A percentile compares a stretch with the other conserved stretches of the same genome.
Evolutionary conservation across 2,888 invertebrate genomes (phyloP).

Genomic region (Xestia sexstrigata): DNA sequence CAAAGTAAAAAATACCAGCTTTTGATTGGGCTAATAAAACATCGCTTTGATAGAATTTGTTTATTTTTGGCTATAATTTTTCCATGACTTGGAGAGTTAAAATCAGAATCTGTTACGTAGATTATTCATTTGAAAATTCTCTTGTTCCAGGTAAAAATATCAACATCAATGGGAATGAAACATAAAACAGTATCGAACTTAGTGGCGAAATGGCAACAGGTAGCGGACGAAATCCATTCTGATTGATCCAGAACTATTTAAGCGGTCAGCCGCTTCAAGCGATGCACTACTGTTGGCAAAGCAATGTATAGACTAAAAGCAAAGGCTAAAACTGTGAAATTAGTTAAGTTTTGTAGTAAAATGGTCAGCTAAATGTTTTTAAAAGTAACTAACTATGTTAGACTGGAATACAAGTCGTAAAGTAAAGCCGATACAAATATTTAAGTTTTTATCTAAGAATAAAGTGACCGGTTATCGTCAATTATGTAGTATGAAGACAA

Average conservation of each 20-base stretch:
- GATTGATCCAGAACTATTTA: constrained; percentile 70
- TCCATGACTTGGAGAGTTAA: too few species aligned
- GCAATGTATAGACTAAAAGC: background rate
- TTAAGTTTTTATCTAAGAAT: constrained; percentile 7
- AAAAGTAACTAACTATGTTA: background rate
- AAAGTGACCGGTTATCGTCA: background rate
- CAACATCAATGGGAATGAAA: constrained; percentile 88
- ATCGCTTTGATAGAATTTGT: background rate
- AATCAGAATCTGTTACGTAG: background rate
- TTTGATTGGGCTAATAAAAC: background rate
- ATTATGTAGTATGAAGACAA: background rate
- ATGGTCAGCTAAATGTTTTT: background rate
- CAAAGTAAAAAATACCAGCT: background rate
- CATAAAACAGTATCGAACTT: constrained; percentile 92
- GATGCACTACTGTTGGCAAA: background rate
- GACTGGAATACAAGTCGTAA: constrained; percentile 4
- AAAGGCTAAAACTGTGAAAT: constrained; percentile 26
- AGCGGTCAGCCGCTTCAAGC: constrained; percentile 33
- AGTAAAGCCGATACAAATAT: background rate
- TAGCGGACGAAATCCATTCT: constrained; percentile 88
- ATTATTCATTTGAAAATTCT: background rate
- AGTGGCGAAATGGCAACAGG: constrained; percentile 93
- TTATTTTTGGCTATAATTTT: background rate
- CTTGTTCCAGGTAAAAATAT: constrained; percentile 84
- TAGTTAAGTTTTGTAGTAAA: constrained; percentile 11